Base-by-base conservation (phyloP, 2,888 invertebrate genomes). In the Pammene aurita region DNA sequence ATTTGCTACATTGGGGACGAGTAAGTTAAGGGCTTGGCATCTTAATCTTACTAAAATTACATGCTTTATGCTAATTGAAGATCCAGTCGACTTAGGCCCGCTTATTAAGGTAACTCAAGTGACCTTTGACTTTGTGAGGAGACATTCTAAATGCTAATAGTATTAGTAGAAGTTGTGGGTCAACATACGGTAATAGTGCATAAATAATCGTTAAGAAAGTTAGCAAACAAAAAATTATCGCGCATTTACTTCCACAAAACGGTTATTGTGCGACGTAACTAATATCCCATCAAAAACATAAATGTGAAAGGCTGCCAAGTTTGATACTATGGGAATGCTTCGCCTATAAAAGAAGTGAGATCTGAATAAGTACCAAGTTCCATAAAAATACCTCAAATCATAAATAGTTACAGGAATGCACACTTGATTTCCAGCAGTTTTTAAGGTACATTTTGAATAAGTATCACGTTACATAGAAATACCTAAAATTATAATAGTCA, bases 221-320 rank as follows among this genome's bases (percentile, higher is more conserved):
- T 16, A 38, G 41, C 26, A 52, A 52, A 52, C 41, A 62, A 52
- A 13, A 42, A 62, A 52, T n/a, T 18, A 52, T 42, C 34, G 9
- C 13, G 41, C n/a, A 52, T 42, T 18, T 5, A 52, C 11, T 18
- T 50, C 38, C 52, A 63, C 41, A 54, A 34, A 54, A 34, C 34
- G 6, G 18, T 44, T 7, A 54, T 34, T 54, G n/a, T 26, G 34
- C n/a, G 41, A 67, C 63, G 56, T 14, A 44, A 68, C 63, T 58
- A 63, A 68, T 62, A 56, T 14, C 44, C 35, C 57, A 63, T 16
- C 57, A 50, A 14, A n/a, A n/a, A n/a, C n/a, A n/a, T n/a, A n/a
- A n/a, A n/a, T n/a, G n/a, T n/a, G n/a, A n/a, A n/a, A n/a, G n/a
- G n/a, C n/a, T n/a, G n/a, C n/a, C n/a, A n/a, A n/a, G n/a, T n/a